These are phyloP conservation scores for Leptoclinus maculatus DNA, from an alignment of 2,797 vertebrate genomes.

Conservation along the genomic window DNA sequence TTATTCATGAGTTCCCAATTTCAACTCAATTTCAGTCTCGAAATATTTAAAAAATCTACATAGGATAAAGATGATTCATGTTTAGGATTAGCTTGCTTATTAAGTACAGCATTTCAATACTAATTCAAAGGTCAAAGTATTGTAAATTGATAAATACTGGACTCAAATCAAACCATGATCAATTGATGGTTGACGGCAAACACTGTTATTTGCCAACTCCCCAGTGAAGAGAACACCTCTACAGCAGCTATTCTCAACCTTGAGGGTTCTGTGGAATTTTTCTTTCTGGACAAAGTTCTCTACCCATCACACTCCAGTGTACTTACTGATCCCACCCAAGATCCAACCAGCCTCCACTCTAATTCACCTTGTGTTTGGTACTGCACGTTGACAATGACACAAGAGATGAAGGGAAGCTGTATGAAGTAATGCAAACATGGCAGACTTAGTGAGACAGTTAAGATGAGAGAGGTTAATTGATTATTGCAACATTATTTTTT, in stretches of 20 bases:
- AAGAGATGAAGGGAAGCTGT: no score
- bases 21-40: slow-evolving; percentile 42
- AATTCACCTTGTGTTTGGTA: no score
- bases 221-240: background rate
- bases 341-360: no score
- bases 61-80: background rate
- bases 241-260: background rate
- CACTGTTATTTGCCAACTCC: background rate
- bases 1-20: slow-evolving; percentile 47
- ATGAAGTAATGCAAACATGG: no score
- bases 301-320: no score
- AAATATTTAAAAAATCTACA: slow-evolving; percentile 27
- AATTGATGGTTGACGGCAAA: background rate
- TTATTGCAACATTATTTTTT: no score
- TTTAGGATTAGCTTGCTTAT: background rate
- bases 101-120: background rate
- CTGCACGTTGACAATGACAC: no score
- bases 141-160: background rate
- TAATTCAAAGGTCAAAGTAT: slow-evolving; percentile 10
- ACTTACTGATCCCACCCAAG: no score
- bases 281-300: background rate
- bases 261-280: background rate
- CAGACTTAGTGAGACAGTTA: no score
- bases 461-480: no score
- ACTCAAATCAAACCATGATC: background rate